These are phyloP conservation scores for Drosophila kambysellisi DNA, from an alignment of 2,888 invertebrate species.

Conservation along the genomic window DNA sequence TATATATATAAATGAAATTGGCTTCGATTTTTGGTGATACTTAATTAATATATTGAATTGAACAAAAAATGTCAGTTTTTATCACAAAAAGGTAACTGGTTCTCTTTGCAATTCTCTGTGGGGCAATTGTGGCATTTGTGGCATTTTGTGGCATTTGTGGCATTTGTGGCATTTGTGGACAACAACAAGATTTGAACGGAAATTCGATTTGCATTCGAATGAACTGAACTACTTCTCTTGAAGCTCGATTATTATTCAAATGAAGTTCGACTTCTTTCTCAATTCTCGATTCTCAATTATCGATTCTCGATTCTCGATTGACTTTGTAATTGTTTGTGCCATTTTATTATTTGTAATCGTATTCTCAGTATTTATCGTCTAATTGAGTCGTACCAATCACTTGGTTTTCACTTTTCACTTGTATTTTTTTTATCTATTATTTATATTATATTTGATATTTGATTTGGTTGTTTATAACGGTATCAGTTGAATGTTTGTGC, in stretches of 20 bases:
- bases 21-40: background rate
- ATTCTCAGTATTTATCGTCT: background rate
- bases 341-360: background rate
- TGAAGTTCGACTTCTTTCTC: background rate
- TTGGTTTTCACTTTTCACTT: slow-evolving; percentile 20
- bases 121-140: background rate
- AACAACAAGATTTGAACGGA: background rate
- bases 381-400: background rate
- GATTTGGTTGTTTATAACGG: slow-evolving; percentile 3
- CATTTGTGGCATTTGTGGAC: background rate
- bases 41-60: background rate
- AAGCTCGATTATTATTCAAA: slow-evolving; percentile 4
- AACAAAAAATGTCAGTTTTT: background rate
- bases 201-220: slow-evolving; percentile 2
- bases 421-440: background rate
- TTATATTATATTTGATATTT: background rate
- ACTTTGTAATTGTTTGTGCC: background rate
- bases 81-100: background rate
- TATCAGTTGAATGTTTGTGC: background rate
- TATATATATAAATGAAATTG: background rate
- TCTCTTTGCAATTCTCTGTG: background rate
- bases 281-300: background rate
- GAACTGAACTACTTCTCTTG: background rate
- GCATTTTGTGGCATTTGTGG: background rate
- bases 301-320: slow-evolving; percentile 1